Evolutionary conservation across 2,797 vertebrate genomes (phyloP), one percentile per base, ranked within the genome.

Genomic region (Corythornis leucogaster): DNA sequence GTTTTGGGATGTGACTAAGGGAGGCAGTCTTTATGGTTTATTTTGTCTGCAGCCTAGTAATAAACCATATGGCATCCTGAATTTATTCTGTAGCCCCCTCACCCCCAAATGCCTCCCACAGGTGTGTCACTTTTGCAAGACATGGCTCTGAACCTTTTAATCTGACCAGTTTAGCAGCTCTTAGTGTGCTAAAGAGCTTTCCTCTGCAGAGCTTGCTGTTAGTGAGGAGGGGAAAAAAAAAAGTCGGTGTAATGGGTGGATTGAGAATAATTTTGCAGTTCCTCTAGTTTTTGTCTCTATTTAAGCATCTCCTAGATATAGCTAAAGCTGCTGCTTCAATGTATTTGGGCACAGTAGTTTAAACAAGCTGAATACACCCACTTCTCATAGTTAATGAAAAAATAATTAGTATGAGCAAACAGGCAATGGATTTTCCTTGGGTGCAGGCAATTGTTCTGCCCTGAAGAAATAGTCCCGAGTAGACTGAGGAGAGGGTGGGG

Each of bases 281-380:
- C 7, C 11, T 64, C 11, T 7, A 6, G 28, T 10, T 26, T 55
- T 53, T 53, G 3, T 17, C 28, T 28, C 43, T 22, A 7, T 83
- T 51, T 81, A 55, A 5, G 6, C 45, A 42, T n/a, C 26, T 28
- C n/a, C 54, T 64, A 76, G 42, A 4, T 66, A 18, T 5, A 12
- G 78, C 22, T 21, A 7, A 14, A 8, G 45, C 11, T 40, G 77
- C 4, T 55, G 11, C 66, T 43, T 20, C 19, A 4, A 1, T 3
- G 8, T 12, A 2, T 69, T 19, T 17, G 8, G 45, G 31, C 25
- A 11, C 28, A 8, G 42, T 0, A 2, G 19, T 71, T 73, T 67
- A 59, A 74, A 26, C 8, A 28, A 45, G 18, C 48, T 28, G 35
- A 38, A 54, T 15, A 13, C 35, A 0, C 8, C 0, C 1, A 0